phyloP scores from a whole-genome alignment of 2,888 invertebrate genomes.

The Laspeyria flexula region DNA sequence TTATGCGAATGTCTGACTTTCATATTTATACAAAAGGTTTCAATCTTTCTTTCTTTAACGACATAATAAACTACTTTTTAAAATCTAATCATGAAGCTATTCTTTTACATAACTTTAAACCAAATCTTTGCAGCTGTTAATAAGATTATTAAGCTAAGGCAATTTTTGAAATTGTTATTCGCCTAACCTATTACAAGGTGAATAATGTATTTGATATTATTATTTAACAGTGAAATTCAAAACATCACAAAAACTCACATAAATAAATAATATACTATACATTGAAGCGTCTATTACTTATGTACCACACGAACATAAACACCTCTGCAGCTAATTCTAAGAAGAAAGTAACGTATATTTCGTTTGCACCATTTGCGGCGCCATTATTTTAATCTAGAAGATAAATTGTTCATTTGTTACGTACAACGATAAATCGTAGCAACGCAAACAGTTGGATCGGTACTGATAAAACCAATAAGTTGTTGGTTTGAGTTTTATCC shows the following conservation, averaged over 20 bases:
- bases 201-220: no score
- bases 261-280: not conserved
- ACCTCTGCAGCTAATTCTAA: constrained; percentile 5
- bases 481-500: constrained; percentile 18
- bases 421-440: constrained; percentile 44
- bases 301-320: not conserved
- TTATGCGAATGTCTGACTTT: no score
- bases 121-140: no score
- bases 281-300: not conserved
- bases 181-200: no score
- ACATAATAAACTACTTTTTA: no score
- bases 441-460: constrained; percentile 23
- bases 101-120: no score
- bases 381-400: constrained; percentile 53
- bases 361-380: constrained; percentile 44
- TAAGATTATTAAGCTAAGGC: no score
- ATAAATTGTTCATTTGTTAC: constrained; percentile 54
- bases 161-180: no score
- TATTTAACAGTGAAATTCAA: no score
- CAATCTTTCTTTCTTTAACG: no score
- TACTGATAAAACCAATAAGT: constrained; percentile 34
- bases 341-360: constrained; percentile 41
- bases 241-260: not conserved
- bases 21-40: no score
- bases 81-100: no score